Evolutionary conservation across 2,888 invertebrate genomes (phyloP).

Genomic region (Andricus quercusramuli): DNA sequence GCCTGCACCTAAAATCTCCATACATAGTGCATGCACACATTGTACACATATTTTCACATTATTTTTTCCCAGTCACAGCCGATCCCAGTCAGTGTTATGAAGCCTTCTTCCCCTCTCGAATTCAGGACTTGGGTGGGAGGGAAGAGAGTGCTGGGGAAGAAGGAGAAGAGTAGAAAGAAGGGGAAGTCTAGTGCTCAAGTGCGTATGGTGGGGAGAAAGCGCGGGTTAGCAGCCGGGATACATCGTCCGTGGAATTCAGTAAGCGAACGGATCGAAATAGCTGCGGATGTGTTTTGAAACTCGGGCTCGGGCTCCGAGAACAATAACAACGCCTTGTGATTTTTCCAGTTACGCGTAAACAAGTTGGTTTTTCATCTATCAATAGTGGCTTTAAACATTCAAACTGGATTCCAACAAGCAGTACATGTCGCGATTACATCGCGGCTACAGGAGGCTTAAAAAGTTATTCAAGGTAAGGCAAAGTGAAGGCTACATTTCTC

Average conservation of each 20-base stretch:
- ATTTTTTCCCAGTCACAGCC: not conserved
- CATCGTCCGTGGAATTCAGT: slow-evolving; percentile 73
- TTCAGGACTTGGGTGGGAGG: not conserved
- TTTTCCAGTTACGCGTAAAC: slow-evolving; percentile 23
- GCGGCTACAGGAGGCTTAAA: slow-evolving; percentile 78
- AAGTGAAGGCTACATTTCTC: slow-evolving; percentile 15
- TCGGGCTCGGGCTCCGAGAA: slow-evolving; percentile 39
- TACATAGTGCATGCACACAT: too few species aligned
- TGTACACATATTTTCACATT: not conserved
- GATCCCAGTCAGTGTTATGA: not conserved
- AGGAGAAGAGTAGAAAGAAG: slow-evolving; percentile 8
- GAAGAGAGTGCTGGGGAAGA: not conserved
- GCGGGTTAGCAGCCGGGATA: slow-evolving; percentile 75
- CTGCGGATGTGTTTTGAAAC: slow-evolving; percentile 63
- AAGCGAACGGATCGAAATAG: slow-evolving; percentile 75
- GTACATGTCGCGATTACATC: slow-evolving; percentile 78
- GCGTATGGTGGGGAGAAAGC: slow-evolving; percentile 63
- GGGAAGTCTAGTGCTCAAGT: slow-evolving; percentile 43
- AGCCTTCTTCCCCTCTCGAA: not conserved
- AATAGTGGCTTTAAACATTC: slow-evolving; percentile 77
- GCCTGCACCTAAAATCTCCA: not conserved
- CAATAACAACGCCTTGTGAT: slow-evolving; percentile 39
- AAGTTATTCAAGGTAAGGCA: slow-evolving; percentile 77
- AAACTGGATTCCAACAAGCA: slow-evolving; percentile 79
- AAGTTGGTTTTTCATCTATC: slow-evolving; percentile 60